A percentile compares a stretch with the other conserved stretches of the same genome.
phyloP scores from a whole-genome alignment of 92 coral and sea anemone species.

The Umimayanthus chanpuru region DNA sequence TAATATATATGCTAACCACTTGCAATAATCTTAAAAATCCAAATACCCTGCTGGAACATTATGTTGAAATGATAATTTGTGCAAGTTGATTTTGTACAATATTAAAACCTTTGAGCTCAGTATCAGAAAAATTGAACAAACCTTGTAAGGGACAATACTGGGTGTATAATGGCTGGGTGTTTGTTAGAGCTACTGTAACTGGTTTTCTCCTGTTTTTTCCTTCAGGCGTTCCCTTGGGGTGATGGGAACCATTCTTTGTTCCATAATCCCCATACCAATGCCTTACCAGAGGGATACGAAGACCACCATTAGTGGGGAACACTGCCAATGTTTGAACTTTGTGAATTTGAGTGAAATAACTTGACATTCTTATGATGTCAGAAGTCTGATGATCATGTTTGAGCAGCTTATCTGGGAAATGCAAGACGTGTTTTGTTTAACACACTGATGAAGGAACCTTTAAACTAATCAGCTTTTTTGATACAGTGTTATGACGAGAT shows the following conservation, averaged over 20 bases:
- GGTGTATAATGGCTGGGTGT: too few relatives aligned
- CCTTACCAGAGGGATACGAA: slow-evolving; percentile 93
- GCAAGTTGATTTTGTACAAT: too few relatives aligned
- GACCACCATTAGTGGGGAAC: slow-evolving; percentile 45
- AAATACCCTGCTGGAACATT: too few relatives aligned
- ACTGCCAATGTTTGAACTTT: not conserved
- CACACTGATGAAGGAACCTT: not conserved
- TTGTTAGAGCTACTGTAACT: too few relatives aligned
- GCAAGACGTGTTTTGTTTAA: not conserved
- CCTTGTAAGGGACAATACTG: too few relatives aligned
- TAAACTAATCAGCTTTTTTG: not conserved
- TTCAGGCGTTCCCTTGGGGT: slow-evolving; percentile 94
- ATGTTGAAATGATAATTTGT: too few relatives aligned
- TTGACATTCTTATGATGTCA: not conserved
- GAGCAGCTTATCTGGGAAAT: not conserved
- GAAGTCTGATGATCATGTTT: not conserved
- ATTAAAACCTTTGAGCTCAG: too few relatives aligned
- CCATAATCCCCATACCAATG: slow-evolving; percentile 88
- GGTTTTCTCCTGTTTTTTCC: not conserved
- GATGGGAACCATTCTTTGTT: slow-evolving; percentile 94
- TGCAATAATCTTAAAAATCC: too few relatives aligned
- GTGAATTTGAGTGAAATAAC: not conserved
- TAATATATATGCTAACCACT: too few relatives aligned
- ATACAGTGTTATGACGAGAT: slow-evolving; percentile 5
- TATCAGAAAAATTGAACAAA: too few relatives aligned